Conservation (phyloP, 2,113 vertebrate genomes). For the Muntiacus reevesi region DNA sequence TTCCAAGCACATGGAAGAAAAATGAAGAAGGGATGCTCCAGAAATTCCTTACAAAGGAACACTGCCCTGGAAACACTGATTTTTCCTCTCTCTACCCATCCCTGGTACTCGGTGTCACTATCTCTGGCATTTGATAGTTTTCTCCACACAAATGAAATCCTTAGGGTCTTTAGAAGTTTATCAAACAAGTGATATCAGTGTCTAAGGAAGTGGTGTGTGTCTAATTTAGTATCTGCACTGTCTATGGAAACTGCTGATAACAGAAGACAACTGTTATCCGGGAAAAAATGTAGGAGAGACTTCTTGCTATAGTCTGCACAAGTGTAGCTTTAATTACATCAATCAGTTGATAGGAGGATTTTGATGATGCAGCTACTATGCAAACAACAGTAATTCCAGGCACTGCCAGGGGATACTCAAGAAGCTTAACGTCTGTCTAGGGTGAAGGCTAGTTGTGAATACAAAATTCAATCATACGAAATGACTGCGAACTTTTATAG, state of each 20-base stretch:
- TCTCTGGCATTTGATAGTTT: neutral
- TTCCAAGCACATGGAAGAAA: neutral
- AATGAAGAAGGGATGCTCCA: neutral
- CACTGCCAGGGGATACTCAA: too few relatives aligned
- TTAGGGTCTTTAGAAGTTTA: neutral
- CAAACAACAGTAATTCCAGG: neutral
- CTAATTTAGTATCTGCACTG: neutral
- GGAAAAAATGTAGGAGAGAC: neutral
- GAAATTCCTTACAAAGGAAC: neutral
- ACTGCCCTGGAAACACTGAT: neutral
- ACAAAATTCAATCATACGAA: neutral
- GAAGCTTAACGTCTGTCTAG: neutral
- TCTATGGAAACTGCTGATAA: neutral
- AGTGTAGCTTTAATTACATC: neutral
- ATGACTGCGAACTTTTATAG: neutral
- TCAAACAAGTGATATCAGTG: neutral
- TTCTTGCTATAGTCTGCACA: neutral
- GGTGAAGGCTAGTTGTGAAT: neutral
- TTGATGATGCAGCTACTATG: neutral
- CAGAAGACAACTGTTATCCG: neutral
- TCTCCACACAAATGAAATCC: neutral
- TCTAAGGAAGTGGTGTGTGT: neutral
- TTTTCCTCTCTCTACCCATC: neutral
- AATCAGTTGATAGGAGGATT: neutral
- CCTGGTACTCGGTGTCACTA: neutral